Percentiles rank a stretch among this genome's conserved stretches.
These are phyloP conservation scores for Prionailurus bengalensis DNA, from an alignment of 2,113 vertebrate species.

Conservation along the genomic window DNA sequence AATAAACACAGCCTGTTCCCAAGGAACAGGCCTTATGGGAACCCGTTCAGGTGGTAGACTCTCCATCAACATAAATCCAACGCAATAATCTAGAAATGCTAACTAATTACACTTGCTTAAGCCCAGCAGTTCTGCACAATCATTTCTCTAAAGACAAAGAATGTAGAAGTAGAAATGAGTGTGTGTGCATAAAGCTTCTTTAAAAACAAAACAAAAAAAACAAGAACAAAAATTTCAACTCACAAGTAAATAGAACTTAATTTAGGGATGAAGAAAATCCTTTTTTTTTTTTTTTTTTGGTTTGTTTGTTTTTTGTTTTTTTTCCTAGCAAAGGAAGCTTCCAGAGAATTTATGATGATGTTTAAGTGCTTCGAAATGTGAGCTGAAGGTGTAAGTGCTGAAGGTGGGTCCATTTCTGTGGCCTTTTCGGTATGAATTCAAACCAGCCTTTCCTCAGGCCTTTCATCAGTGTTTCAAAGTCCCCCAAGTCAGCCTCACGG, in stretches of 20 bases:
- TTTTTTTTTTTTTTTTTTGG: neutral
- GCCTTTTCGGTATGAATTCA: constrained; percentile 42
- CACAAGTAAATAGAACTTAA: neutral
- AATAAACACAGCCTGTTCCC: neutral
- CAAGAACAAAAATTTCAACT: neutral
- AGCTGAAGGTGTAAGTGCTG: neutral
- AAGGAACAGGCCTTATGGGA: neutral
- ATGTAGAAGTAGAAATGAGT: neutral
- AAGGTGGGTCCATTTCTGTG: neutral
- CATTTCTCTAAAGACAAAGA: neutral
- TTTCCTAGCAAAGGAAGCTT: neutral
- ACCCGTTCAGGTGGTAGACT: neutral
- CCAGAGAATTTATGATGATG: constrained; percentile 55
- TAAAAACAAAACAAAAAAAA: neutral
- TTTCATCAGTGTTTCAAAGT: constrained; percentile 67
- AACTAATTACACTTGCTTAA: neutral
- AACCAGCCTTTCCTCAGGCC: neutral
- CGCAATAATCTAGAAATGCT: neutral
- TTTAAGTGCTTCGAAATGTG: constrained; percentile 63
- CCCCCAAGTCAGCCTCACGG: neutral
- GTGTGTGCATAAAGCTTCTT: neutral
- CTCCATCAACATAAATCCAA: neutral
- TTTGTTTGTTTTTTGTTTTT: neutral
- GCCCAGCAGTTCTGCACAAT: neutral
- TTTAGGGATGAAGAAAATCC: neutral